These are phyloP conservation scores for Sarcophaga peregrina DNA, from an alignment of 1,140 invertebrate genomes.

Conservation along the genomic window DNA sequence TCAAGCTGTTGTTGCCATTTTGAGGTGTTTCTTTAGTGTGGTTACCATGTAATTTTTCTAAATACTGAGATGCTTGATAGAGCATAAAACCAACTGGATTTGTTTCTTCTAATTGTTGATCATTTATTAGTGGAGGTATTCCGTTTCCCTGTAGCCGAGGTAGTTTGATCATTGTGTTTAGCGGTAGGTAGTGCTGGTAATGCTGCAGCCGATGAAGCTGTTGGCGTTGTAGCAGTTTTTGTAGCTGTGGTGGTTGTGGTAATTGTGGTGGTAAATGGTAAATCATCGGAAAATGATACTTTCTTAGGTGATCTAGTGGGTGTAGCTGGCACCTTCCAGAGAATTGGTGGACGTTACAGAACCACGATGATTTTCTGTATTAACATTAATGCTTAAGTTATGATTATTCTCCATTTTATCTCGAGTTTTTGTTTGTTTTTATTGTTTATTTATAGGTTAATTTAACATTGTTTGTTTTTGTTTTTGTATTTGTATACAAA, in stretches of 20 bases:
- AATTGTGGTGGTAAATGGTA: slow-evolving; percentile 47
- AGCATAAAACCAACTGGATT: slow-evolving; percentile 61
- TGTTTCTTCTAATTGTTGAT: slow-evolving; percentile 45
- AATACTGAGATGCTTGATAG: slow-evolving; percentile 60
- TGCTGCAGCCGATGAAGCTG: not conserved
- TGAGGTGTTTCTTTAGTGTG: slow-evolving; percentile 44
- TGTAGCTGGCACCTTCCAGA: slow-evolving; percentile 58
- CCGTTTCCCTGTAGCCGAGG: not conserved
- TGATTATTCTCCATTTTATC: slow-evolving; percentile 37
- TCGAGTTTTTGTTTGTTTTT: slow-evolving; percentile 20
- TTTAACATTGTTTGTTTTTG: slow-evolving; percentile 23
- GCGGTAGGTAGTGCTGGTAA: not conserved
- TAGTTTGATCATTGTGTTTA: not conserved
- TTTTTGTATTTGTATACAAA: not conserved
- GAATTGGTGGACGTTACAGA: slow-evolving; percentile 63
- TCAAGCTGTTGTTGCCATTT: not conserved
- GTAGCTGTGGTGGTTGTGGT: slow-evolving; percentile 11
- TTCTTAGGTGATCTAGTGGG: slow-evolving; percentile 64
- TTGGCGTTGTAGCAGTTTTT: slow-evolving; percentile 42
- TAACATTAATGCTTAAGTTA: slow-evolving; percentile 17
- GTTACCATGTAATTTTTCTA: slow-evolving; percentile 60
- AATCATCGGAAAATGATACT: slow-evolving; percentile 63
- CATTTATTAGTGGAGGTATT: slow-evolving; percentile 29
- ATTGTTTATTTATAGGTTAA: slow-evolving; percentile 5
- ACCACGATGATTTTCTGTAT: slow-evolving; percentile 57